Percentiles rank a stretch among this genome's conserved stretches.
Evolutionary conservation across 2,113 vertebrate species (phyloP).

Genomic region (Triplophysa rosa): DNA sequence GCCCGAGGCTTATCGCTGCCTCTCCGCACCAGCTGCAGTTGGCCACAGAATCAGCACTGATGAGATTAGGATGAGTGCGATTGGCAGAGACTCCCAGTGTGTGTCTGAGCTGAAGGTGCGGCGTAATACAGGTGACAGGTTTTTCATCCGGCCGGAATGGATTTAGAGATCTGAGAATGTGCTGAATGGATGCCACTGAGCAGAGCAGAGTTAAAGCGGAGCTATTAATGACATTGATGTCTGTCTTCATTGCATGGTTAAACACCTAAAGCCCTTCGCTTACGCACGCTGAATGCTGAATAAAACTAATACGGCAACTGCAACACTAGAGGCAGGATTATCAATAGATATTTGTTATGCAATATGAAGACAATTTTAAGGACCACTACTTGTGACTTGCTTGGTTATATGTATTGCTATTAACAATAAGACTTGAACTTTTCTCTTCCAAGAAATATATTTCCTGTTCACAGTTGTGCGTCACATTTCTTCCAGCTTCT

Average conservation of each 20-base stretch:
- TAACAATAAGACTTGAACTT: background rate
- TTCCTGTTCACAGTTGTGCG: background rate
- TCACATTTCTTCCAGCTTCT: background rate
- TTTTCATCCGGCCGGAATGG: conserved; percentile 11
- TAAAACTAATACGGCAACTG: conserved; percentile 15
- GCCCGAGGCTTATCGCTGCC: conserved; percentile 39
- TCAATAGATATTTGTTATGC: background rate
- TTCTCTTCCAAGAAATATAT: background rate
- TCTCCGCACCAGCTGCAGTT: conserved; percentile 23
- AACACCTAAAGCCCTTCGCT: background rate
- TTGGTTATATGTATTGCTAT: background rate
- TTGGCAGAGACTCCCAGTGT: conserved; percentile 27
- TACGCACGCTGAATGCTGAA: conserved; percentile 6
- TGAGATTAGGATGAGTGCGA: conserved; percentile 42
- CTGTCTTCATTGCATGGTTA: conserved; percentile 24
- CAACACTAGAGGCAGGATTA: conserved; percentile 30
- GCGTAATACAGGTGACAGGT: conserved; percentile 6
- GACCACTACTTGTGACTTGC: too few relatives aligned
- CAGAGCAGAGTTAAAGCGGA: conserved; percentile 3
- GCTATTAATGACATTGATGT: conserved; percentile 17
- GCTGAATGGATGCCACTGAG: conserved; percentile 22
- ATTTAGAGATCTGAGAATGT: conserved; percentile 3
- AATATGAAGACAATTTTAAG: too few relatives aligned
- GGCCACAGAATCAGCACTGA: conserved; percentile 29
- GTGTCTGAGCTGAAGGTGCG: conserved; percentile 17